Conservation (phyloP, 2,888 invertebrate genomes). For the Alcis repandata region DNA sequence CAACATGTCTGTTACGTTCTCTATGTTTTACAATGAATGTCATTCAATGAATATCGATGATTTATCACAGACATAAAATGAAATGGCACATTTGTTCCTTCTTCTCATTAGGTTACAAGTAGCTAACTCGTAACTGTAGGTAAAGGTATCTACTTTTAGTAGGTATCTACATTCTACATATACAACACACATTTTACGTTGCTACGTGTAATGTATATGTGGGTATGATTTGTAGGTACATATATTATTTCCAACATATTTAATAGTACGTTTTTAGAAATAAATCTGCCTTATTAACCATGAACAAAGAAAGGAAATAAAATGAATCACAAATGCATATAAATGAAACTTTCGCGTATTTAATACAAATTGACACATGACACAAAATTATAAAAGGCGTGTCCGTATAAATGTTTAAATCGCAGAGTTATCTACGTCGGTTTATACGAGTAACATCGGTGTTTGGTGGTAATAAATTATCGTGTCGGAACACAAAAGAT, state of each 20-base stretch:
- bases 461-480: constrained; percentile 82
- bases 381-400: constrained; percentile 53
- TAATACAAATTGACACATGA: constrained; percentile 40
- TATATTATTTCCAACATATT: too few relatives aligned
- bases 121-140: not conserved
- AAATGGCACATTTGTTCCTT: constrained; percentile 12
- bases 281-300: not conserved
- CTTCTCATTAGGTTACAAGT: not conserved
- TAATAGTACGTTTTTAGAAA: too few relatives aligned
- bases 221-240: too few relatives aligned
- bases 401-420: constrained; percentile 69
- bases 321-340: not conserved
- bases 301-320: not conserved
- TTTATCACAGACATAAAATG: constrained; percentile 28
- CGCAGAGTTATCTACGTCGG: constrained; percentile 69
- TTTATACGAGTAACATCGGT: constrained; percentile 67
- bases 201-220: too few relatives aligned
- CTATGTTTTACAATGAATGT: constrained; percentile 44
- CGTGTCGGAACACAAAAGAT: constrained; percentile 83
- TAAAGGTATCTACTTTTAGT: not conserved
- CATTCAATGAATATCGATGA: constrained; percentile 34
- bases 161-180: too few relatives aligned
- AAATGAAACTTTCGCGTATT: constrained; percentile 6
- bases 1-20: constrained; percentile 45
- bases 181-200: too few relatives aligned